Base-by-base conservation (phyloP, 2,113 vertebrate genomes). In the Kryptolebias marmoratus region DNA sequence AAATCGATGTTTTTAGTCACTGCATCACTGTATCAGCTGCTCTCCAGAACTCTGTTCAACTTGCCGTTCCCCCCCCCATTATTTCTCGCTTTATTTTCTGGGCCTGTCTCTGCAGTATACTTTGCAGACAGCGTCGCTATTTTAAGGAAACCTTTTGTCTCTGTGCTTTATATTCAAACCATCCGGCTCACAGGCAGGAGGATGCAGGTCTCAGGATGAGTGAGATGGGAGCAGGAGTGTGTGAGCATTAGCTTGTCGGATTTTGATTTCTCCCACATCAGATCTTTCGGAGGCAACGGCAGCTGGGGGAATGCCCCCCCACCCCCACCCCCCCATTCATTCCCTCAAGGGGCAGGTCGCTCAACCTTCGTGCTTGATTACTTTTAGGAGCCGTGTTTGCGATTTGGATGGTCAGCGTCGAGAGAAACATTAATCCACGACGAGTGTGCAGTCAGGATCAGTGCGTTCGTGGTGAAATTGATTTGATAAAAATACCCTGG, bases 1-100 rank as follows among this genome's bases (percentile, higher is more conserved):
- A 85, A 93, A 91, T 90, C 90, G 75, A 90, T 90, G 69, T 42
- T 70, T 79, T 72, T 72, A 77, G 76, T 78, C 82, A 80, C 80
- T 53, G 67, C 81, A 87, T 87, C 82, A 68, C 44, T 72, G 80
- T 84, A 79, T 86, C 72, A 59, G 63, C 64, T 81, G 73, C 79
- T 66, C 42, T 10, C 60, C 66, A 57, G 18, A 36, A 72, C 60
- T 64, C 53, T 73, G 63, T 66, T 83, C 58, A 18, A 82, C 12
- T 53, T 0, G 1, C 49, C 49, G 47, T 83, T 45, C 65, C 64
- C 55, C 68, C 14, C 53, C 28, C 36, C 58, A 6, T 27, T 62
- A 39, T 62, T 62, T 69, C 27, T 42, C 6, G 31, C 11, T 13
- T 0, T 45, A 18, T 5, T 68, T 59, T 68, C 72, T 65, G 6